Percentiles rank a stretch among this genome's conserved stretches.
phyloP scores from a whole-genome alignment of 2,113 vertebrate species.

The Rhinichthys klamathensis region DNA sequence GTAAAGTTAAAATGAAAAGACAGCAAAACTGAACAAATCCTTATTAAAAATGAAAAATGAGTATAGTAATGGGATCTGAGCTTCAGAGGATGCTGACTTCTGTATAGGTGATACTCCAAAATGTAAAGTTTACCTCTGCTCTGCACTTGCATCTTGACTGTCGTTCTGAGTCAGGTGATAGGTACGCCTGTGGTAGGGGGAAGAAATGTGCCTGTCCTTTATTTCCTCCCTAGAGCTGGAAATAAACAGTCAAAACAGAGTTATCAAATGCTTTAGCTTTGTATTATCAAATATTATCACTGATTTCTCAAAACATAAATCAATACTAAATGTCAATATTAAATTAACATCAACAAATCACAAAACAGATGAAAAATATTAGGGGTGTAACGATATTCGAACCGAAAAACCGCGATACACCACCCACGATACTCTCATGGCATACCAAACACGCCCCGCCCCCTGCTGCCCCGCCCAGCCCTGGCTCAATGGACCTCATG shows the following conservation, averaged over 20 bases:
- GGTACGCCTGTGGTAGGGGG: constrained; percentile 86
- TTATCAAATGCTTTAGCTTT: background rate
- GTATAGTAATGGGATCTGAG: background rate
- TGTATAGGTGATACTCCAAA: background rate
- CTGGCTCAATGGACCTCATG: too few species aligned
- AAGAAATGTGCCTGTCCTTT: constrained; percentile 87
- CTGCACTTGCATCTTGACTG: constrained; percentile 89
- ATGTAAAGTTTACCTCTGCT: constrained; percentile 84
- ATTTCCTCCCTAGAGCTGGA: constrained; percentile 88
- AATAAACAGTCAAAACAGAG: background rate
- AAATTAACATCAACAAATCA: background rate
- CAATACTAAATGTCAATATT: background rate
- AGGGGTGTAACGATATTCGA: too few species aligned
- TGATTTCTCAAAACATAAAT: background rate
- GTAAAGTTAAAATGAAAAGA: background rate
- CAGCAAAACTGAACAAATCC: background rate
- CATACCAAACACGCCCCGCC: too few species aligned
- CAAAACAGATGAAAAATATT: background rate
- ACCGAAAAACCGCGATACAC: too few species aligned
- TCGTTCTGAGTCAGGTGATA: constrained; percentile 89
- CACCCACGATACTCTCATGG: too few species aligned
- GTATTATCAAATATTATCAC: background rate
- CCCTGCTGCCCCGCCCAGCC: too few species aligned
- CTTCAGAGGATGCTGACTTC: background rate
- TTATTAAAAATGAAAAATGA: background rate